Percentiles rank a stretch among this genome's conserved stretches.
These are phyloP conservation scores for Psephotus haematonotus DNA, from an alignment of 2,113 vertebrate genomes.

Conservation along the genomic window DNA sequence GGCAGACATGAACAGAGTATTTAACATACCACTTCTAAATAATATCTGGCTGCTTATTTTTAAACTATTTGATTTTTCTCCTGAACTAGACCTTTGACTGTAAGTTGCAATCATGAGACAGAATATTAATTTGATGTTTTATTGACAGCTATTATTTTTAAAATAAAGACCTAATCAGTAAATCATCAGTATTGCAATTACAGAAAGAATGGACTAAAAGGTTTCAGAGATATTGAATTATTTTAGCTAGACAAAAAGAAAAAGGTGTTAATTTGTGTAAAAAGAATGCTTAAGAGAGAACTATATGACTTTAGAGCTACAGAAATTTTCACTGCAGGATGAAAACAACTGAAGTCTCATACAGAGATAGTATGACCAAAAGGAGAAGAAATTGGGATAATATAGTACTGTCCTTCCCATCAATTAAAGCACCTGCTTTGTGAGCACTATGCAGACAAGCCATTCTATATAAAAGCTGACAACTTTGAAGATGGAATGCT, in stretches of 20 bases:
- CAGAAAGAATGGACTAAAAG: background rate
- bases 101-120: background rate
- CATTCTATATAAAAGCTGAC: background rate
- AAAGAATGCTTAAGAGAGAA: background rate
- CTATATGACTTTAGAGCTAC: background rate
- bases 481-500: background rate
- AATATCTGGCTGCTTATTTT: background rate
- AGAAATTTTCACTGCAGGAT: background rate
- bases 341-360: background rate
- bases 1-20: background rate
- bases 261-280: background rate
- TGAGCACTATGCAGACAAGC: background rate
- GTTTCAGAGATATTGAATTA: background rate
- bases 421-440: background rate
- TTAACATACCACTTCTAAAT: background rate
- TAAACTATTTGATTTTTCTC: background rate
- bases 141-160: background rate
- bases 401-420: background rate
- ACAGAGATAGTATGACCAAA: background rate
- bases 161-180: background rate
- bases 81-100: background rate
- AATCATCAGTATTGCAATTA: background rate
- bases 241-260: background rate
- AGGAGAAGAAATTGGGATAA: background rate
- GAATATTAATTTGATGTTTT: constrained; percentile 15